These are phyloP conservation scores for Candoia aspera DNA, from an alignment of 2,113 vertebrate genomes.

Conservation along the genomic window DNA sequence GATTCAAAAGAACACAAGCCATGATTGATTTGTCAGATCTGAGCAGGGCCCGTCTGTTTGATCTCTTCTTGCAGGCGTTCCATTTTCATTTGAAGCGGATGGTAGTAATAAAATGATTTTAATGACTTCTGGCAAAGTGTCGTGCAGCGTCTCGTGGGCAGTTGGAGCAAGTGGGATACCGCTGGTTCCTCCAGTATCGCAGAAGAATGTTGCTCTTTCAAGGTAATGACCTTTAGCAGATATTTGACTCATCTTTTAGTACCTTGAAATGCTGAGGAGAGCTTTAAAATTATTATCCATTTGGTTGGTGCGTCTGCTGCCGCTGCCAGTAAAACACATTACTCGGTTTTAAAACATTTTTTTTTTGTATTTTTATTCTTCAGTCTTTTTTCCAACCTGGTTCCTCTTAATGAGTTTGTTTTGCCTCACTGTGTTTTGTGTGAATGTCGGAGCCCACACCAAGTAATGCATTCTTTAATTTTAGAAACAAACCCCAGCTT, in stretches of 20 bases:
- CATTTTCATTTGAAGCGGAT: constrained; percentile 91
- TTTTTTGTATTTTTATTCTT: no score
- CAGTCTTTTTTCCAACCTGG: no score
- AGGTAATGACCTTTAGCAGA: constrained; percentile 73
- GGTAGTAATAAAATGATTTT: constrained; percentile 85
- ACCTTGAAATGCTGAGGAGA: no score
- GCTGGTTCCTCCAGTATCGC: constrained; percentile 82
- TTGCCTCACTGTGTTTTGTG: no score
- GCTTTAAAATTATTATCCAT: no score
- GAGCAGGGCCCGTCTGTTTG: background rate
- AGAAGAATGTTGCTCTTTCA: constrained; percentile 74
- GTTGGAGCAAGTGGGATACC: constrained; percentile 84
- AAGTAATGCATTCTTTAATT: no score
- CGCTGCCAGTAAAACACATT: no score
- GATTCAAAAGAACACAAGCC: background rate
- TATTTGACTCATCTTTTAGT: background rate
- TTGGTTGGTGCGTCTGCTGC: no score
- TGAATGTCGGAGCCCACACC: no score
- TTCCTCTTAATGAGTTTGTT: no score
- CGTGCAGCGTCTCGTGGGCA: constrained; percentile 90
- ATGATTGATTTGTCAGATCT: background rate
- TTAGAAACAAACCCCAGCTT: no score
- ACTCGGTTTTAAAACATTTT: no score
- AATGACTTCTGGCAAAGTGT: constrained; percentile 94
- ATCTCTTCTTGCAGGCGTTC: constrained; percentile 76